Percentiles rank a stretch among this genome's conserved stretches.
Conservation (phyloP, 2,113 vertebrate species). For the Caranx melampygus region DNA sequence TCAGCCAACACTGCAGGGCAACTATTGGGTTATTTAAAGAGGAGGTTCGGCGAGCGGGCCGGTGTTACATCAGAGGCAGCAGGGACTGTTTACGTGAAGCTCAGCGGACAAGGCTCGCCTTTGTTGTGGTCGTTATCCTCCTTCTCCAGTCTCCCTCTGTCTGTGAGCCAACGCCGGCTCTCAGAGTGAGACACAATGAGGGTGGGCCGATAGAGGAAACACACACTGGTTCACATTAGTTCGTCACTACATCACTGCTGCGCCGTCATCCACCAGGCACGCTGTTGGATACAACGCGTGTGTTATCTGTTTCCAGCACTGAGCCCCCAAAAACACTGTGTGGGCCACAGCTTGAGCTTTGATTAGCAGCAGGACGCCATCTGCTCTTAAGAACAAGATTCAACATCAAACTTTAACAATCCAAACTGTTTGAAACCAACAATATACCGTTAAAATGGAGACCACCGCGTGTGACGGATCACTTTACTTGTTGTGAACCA, state of each 20-base stretch:
- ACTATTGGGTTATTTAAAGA: slow-evolving; percentile 80
- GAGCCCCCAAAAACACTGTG: neutral
- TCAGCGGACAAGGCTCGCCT: slow-evolving; percentile 42
- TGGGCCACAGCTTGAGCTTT: slow-evolving; percentile 30
- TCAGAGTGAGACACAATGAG: slow-evolving; percentile 41
- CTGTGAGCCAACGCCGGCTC: slow-evolving; percentile 35
- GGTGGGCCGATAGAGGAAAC: slow-evolving; percentile 35
- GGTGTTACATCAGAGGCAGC: slow-evolving; percentile 70
- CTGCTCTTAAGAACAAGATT: slow-evolving; percentile 10
- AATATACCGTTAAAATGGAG: slow-evolving; percentile 1
- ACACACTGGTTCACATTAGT: slow-evolving; percentile 45
- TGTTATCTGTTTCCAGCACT: slow-evolving; percentile 34
- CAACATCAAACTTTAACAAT: slow-evolving; percentile 11
- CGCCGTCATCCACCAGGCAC: neutral
- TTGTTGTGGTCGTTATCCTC: slow-evolving; percentile 65
- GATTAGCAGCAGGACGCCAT: slow-evolving; percentile 35
- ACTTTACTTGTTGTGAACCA: slow-evolving; percentile 3
- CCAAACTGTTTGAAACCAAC: neutral
- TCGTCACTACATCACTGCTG: slow-evolving; percentile 26
- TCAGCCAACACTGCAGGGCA: slow-evolving; percentile 70
- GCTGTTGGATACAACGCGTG: neutral
- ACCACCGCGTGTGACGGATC: neutral
- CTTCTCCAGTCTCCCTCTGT: slow-evolving; percentile 44
- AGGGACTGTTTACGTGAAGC: slow-evolving; percentile 55
- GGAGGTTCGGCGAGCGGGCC: slow-evolving; percentile 55